Conservation (phyloP, 1,140 invertebrate genomes). For the Hormaphis cornu region DNA sequence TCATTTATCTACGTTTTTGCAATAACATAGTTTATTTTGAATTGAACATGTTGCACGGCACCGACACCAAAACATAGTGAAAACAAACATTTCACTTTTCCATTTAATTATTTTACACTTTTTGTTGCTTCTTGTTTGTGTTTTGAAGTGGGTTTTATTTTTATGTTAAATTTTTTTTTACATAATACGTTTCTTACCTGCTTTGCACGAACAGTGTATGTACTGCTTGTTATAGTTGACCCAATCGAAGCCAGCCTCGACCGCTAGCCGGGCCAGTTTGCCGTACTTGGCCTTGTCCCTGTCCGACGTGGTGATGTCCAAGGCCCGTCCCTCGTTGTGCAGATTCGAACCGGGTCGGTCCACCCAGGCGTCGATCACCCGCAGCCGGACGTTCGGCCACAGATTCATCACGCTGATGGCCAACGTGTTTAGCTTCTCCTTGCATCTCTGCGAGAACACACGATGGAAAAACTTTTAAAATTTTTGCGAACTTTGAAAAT, state of each 20-base stretch:
- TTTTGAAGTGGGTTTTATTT: too few species aligned
- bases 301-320: conserved; percentile 91
- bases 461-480: not conserved
- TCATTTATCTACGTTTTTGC: too few species aligned
- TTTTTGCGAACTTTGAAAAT: not conserved
- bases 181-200: conserved; percentile 55
- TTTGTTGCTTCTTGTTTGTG: too few species aligned
- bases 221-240: conserved; percentile 92
- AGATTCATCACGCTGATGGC: conserved; percentile 96
- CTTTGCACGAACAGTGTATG: conserved; percentile 95
- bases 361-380: conserved; percentile 91
- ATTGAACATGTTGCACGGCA: too few species aligned
- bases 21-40: too few species aligned
- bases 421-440: conserved; percentile 87
- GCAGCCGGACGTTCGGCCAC: conserved; percentile 85
- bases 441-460: conserved; percentile 69
- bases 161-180: not conserved
- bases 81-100: too few species aligned
- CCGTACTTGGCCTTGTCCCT: conserved; percentile 85
- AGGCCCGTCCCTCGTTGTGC: conserved; percentile 91
- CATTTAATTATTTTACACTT: too few species aligned
- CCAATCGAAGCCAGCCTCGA: conserved; percentile 97
- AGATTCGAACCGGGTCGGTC: conserved; percentile 80
- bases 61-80: too few species aligned
- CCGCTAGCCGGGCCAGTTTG: conserved; percentile 88